Percentiles rank a stretch among this genome's conserved stretches.
Evolutionary conservation across 2,888 invertebrate species (phyloP).

Genomic region (Plebejus melissa): DNA sequence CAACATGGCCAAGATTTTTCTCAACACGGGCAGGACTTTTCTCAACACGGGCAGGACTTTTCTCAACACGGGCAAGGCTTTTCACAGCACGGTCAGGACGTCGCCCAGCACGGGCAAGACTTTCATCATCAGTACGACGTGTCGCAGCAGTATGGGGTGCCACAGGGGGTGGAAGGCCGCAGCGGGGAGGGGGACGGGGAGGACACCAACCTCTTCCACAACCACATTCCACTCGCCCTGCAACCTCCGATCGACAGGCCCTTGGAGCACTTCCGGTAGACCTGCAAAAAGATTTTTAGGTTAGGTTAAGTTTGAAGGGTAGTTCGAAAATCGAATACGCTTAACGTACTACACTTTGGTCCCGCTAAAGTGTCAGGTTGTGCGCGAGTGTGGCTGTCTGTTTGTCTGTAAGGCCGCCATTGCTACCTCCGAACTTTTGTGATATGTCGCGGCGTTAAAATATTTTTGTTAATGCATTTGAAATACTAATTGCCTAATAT

Average conservation of each 20-base stretch:
- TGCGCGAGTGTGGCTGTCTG: neutral
- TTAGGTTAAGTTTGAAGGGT: neutral
- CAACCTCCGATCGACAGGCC: constrained; percentile 70
- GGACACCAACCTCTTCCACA: constrained; percentile 55
- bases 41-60: constrained; percentile 39
- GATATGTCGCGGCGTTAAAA: constrained; percentile 36
- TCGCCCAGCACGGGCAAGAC: constrained; percentile 38
- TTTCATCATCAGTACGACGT: constrained; percentile 37
- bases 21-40: constrained; percentile 35
- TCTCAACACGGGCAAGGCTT: constrained; percentile 37
- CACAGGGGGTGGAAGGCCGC: constrained; percentile 62
- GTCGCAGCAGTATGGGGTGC: constrained; percentile 51
- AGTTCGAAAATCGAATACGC: neutral
- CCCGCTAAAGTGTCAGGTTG: neutral
- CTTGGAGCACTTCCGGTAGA: constrained; percentile 66
- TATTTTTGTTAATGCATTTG: constrained; percentile 29
- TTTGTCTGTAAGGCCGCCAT: constrained; percentile 25
- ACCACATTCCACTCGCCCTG: constrained; percentile 67
- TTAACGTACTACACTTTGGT: constrained; percentile 13
- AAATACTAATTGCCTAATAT: constrained; percentile 51
- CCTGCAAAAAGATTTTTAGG: neutral
- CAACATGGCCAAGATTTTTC: constrained; percentile 38
- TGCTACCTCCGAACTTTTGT: constrained; percentile 43
- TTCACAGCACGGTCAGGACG: constrained; percentile 37
- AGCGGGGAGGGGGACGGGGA: constrained; percentile 50